A percentile compares a stretch with the other conserved stretches of the same genome.
These are phyloP conservation scores for Otocyon megalotis DNA, from an alignment of 2,113 vertebrate species.

Conservation along the genomic window DNA sequence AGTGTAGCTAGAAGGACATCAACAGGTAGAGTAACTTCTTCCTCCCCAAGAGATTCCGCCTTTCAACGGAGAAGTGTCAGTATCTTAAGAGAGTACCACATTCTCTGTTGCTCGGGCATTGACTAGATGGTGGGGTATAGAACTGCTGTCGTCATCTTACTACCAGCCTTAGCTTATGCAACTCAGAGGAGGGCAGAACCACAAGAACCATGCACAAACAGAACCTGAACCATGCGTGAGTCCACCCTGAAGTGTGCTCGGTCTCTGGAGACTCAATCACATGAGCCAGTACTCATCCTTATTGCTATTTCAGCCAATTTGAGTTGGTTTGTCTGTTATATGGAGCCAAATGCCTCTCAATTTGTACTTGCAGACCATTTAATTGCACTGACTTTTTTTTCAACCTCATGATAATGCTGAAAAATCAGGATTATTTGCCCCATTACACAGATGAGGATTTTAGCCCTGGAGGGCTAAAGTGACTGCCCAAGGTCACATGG, in stretches of 20 bases:
- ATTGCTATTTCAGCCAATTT: not conserved
- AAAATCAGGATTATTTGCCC: not conserved
- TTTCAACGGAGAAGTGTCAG: not conserved
- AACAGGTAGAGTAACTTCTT: not conserved
- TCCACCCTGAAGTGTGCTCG: not conserved
- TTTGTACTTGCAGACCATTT: not conserved
- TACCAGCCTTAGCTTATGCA: not conserved
- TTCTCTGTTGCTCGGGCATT: not conserved
- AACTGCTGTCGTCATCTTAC: not conserved
- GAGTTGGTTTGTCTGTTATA: not conserved
- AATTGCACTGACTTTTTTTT: slow-evolving; percentile 11
- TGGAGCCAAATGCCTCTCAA: not conserved
- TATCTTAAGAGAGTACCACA: not conserved
- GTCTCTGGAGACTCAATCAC: not conserved
- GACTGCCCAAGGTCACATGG: not conserved
- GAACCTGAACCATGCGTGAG: not conserved
- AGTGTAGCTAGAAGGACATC: not conserved
- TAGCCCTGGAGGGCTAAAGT: not conserved
- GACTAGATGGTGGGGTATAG: not conserved
- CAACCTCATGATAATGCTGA: not conserved
- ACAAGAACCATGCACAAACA: not conserved
- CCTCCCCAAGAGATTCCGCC: not conserved
- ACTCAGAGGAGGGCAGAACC: not conserved
- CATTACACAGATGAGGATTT: not conserved
- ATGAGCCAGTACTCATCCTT: not conserved